A percentile compares a stretch with the other conserved stretches of the same genome.
phyloP scores from a whole-genome alignment of 2,797 vertebrate genomes.

The Clarias laeviceps region DNA sequence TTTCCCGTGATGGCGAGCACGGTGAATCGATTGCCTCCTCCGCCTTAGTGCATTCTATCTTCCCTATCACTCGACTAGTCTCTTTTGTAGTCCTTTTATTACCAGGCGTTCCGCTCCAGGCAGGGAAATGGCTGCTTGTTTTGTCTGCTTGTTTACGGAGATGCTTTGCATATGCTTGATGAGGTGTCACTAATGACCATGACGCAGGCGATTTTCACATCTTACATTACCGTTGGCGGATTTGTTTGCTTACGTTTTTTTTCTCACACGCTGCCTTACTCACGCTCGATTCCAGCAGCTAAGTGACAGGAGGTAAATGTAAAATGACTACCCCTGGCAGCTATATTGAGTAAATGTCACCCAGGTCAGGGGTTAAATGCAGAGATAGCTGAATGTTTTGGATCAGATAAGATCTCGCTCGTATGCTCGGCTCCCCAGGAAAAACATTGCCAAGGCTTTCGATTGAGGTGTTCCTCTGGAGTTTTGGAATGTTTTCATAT shows the following conservation, averaged over 20 bases:
- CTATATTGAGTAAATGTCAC: background rate
- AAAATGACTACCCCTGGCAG: background rate
- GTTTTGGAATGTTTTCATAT: constrained; percentile 37
- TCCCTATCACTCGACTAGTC: constrained; percentile 1
- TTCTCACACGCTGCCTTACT: background rate
- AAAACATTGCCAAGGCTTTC: background rate
- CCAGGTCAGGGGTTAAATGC: background rate
- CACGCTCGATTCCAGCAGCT: background rate
- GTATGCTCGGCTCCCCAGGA: background rate
- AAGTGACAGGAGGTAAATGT: background rate
- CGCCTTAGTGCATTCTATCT: constrained; percentile 12
- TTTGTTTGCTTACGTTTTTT: background rate
- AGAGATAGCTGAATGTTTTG: background rate
- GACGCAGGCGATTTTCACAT: constrained; percentile 4
- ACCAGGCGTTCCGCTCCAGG: constrained; percentile 1
- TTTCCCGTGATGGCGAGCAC: background rate
- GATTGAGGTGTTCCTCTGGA: background rate
- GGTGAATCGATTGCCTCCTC: constrained; percentile 36
- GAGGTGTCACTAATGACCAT: constrained; percentile 19
- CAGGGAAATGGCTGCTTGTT: constrained; percentile 6
- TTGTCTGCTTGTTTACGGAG: constrained; percentile 27
- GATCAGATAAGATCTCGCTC: background rate
- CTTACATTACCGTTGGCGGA: background rate
- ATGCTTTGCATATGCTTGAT: constrained; percentile 38
- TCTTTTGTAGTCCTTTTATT: constrained; percentile 35